These are phyloP conservation scores for Sebastes schlegelii DNA, from an alignment of 2,113 vertebrate genomes.

Conservation along the genomic window DNA sequence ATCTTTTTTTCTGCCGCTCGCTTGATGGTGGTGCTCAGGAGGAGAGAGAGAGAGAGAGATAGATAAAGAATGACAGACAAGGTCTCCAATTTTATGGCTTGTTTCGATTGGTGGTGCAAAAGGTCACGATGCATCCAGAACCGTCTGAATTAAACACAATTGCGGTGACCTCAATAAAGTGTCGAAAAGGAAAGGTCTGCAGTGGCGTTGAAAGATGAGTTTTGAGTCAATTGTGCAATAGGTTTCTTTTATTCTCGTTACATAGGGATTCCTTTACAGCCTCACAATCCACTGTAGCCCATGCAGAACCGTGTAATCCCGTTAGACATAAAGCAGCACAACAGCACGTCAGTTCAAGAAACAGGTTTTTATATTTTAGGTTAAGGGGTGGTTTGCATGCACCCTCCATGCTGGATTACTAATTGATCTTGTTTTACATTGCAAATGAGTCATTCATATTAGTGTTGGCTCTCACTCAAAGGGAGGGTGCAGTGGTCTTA, in stretches of 20 bases:
- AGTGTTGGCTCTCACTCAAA: slow-evolving; percentile 78
- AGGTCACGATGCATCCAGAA: slow-evolving; percentile 15
- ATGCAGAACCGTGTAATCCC: slow-evolving; percentile 59
- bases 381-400: slow-evolving; percentile 55
- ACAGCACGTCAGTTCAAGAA: slow-evolving; percentile 37
- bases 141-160: slow-evolving; percentile 16
- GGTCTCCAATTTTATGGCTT: slow-evolving; percentile 13
- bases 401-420: slow-evolving; percentile 71
- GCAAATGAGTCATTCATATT: slow-evolving; percentile 84
- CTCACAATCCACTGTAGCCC: slow-evolving; percentile 7
- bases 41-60: neutral
- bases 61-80: slow-evolving; percentile 38
- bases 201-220: neutral
- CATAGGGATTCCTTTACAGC: slow-evolving; percentile 26
- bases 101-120: neutral
- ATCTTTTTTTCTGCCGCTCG: slow-evolving; percentile 22
- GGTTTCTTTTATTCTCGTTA: slow-evolving; percentile 31
- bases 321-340: slow-evolving; percentile 53
- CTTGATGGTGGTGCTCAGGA: neutral
- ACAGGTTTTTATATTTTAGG: slow-evolving; percentile 59
- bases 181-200: neutral
- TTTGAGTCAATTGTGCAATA: slow-evolving; percentile 6
- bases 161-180: slow-evolving; percentile 28
- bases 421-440: slow-evolving; percentile 85
- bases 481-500: slow-evolving; percentile 74